A percentile compares a stretch with the other conserved stretches of the same genome.
Evolutionary conservation across 2,888 invertebrate genomes (phyloP).

Genomic region (Lottia scabra): DNA sequence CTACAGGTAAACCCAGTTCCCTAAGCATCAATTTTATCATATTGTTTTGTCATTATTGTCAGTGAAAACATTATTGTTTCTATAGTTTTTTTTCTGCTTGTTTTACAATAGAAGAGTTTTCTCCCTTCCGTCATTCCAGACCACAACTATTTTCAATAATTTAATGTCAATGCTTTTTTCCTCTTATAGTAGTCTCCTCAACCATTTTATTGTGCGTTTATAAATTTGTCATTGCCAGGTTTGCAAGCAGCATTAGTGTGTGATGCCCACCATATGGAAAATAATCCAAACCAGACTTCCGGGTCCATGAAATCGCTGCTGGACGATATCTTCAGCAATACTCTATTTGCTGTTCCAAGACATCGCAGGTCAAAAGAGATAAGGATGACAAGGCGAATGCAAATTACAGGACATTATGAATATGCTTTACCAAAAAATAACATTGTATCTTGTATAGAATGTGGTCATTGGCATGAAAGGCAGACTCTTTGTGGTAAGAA

Average conservation of each 20-base stretch:
- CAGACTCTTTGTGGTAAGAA: conserved; percentile 82
- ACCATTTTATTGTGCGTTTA: not conserved
- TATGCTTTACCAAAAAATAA: conserved; percentile 79
- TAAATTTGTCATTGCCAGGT: conserved; percentile 1
- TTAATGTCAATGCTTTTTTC: no score
- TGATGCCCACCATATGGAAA: not conserved
- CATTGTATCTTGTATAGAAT: conserved; percentile 81
- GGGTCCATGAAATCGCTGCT: conserved; percentile 20
- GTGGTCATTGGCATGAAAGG: conserved; percentile 86
- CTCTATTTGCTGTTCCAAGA: conserved; percentile 84
- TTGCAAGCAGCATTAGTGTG: conserved; percentile 9
- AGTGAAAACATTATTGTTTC: no score
- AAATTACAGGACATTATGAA: conserved; percentile 80
- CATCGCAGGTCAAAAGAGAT: conserved; percentile 82
- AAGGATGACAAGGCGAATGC: conserved; percentile 80
- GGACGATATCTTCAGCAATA: conserved; percentile 70
- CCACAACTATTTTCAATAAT: not conserved
- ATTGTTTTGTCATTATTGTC: not conserved
- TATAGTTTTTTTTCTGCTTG: no score
- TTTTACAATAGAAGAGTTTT: not conserved
- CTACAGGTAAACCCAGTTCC: conserved; percentile 12
- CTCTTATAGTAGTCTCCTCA: no score
- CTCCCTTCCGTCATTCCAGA: not conserved
- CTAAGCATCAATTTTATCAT: not conserved
- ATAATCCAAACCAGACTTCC: not conserved